A percentile compares a stretch with the other conserved stretches of the same genome.
phyloP scores from a whole-genome alignment of 2,113 vertebrate genomes.

The Procavia capensis region DNA sequence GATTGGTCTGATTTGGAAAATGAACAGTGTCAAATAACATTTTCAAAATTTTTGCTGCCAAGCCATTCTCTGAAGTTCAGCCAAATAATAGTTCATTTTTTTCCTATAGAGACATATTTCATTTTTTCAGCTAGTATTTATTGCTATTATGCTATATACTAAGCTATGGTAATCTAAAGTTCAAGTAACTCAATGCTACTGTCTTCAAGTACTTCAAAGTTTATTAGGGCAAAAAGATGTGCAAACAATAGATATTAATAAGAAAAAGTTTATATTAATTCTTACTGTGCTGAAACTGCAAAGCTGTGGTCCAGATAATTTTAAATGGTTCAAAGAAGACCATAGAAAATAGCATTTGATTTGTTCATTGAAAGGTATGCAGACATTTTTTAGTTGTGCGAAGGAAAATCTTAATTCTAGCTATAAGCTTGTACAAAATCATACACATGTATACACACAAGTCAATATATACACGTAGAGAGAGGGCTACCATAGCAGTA shows the following conservation, averaged over 20 bases:
- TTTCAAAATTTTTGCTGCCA: background rate
- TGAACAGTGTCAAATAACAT: background rate
- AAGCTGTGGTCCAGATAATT: background rate
- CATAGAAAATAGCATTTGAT: background rate
- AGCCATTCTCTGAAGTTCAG: background rate
- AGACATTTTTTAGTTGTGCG: background rate
- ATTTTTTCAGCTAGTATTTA: background rate
- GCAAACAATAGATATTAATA: background rate
- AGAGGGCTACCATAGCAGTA: no score
- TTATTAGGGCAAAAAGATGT: background rate
- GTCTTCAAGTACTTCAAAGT: background rate
- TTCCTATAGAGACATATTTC: constrained; percentile 25
- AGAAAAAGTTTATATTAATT: background rate
- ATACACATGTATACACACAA: background rate
- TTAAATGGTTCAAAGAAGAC: background rate
- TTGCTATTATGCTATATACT: background rate
- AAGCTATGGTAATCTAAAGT: background rate
- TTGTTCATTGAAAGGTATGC: background rate
- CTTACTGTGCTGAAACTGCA: background rate
- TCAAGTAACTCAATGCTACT: background rate
- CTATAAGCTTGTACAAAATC: background rate
- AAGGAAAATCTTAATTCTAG: background rate
- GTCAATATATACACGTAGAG: no score
- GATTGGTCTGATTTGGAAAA: background rate
- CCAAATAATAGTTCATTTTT: background rate